Base-by-base conservation (phyloP, 2,888 invertebrate genomes). In the Horisme vitalbata region DNA sequence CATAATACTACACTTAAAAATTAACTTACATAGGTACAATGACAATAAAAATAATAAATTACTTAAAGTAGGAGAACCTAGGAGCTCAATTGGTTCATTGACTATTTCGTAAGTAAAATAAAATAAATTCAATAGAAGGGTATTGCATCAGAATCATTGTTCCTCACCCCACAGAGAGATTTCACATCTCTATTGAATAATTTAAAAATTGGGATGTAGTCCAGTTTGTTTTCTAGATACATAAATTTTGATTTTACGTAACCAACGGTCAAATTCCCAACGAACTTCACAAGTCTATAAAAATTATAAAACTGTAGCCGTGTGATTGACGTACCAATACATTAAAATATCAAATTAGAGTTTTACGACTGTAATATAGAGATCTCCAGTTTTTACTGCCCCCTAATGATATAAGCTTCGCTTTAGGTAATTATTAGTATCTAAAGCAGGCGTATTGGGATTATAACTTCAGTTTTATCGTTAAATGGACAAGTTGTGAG, bases 371-470 rank as follows among this genome's bases (percentile, higher is more conserved):
- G 15, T 4, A n/a, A 38, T 45, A 38, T 36, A 45, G 48, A 44
- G 33, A 21, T 52, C 45, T 32, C 33, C 13, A 35, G 51, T 55
- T 55, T 55, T 58, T 55, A 58, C 44, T 32, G 28, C 46, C 10
- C 18, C 27, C 51, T 58, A 53, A 58, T 53, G 55, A 55, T 48
- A 49, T 45, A 37, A 41, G 32, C 58, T 59, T 57, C 50, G 41
- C 27, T 52, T 48, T 35, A 41, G 30, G 55, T 64, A 61, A 69
- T 69, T 69, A 67, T 57, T 59, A 67, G 61, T 59, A 59, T 63
- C 57, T 63, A 65, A 62, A 60, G 61, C 55, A 63, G 62, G 63
- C 54, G 53, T 50, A 41, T 56, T 62, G 58, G 54, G 59, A 60
- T 56, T 58, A 51, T 27, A 43, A 34, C 45, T 59, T 49, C 32